Percentiles rank a stretch among this genome's conserved stretches.
phyloP scores from a whole-genome alignment of 2,797 vertebrate species.

The Lates japonicus region DNA sequence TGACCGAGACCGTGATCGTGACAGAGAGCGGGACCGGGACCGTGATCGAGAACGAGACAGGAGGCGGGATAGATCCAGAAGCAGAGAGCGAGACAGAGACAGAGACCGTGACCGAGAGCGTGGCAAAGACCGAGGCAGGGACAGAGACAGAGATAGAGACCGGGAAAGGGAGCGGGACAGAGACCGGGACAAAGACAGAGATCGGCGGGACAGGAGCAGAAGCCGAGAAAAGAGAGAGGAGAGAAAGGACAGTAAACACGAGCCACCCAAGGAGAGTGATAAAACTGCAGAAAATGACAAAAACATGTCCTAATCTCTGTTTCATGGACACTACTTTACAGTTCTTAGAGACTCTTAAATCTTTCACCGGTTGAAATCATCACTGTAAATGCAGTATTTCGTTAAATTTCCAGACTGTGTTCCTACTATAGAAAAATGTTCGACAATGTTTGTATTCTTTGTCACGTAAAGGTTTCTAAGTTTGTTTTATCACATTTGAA shows the following conservation, averaged over 20 bases:
- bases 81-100: conserved; percentile 6
- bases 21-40: conserved; percentile 55
- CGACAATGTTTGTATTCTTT: conserved; percentile 71
- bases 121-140: conserved; percentile 36
- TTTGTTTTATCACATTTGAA: conserved; percentile 73
- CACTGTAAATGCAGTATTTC: conserved; percentile 72
- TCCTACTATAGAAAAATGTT: conserved; percentile 50
- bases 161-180: conserved; percentile 71
- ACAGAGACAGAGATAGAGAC: conserved; percentile 59
- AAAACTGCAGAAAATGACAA: conserved; percentile 81
- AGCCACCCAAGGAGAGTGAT: conserved; percentile 83
- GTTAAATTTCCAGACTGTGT: conserved; percentile 62
- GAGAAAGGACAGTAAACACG: conserved; percentile 88
- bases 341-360: conserved; percentile 42
- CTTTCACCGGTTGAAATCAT: conserved; percentile 37
- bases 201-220: conserved; percentile 87
- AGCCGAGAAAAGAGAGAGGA: conserved; percentile 89
- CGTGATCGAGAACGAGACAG: conserved; percentile 55
- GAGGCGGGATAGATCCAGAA: conserved; percentile 49
- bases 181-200: conserved; percentile 84
- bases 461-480: conserved; percentile 70
- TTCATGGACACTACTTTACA: conserved; percentile 36
- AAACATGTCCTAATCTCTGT: conserved; percentile 72
- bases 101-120: not conserved
- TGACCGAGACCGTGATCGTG: conserved; percentile 72